Conservation (phyloP, 2,888 invertebrate genomes). For the Scaptomyza tumidula region DNA sequence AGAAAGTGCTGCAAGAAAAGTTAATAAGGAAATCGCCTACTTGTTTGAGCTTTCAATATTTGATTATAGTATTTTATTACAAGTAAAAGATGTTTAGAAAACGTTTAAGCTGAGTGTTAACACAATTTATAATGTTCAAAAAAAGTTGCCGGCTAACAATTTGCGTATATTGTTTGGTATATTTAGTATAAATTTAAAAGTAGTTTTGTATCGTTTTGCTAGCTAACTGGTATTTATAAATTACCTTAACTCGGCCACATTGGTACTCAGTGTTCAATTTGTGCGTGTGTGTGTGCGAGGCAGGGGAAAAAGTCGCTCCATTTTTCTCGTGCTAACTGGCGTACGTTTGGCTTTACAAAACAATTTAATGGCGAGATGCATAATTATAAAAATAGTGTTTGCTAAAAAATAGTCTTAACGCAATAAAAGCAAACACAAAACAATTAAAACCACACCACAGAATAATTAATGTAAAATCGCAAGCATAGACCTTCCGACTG, state of each 20-base stretch:
- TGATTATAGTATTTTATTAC: not conserved
- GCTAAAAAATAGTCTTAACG: conserved; percentile 30
- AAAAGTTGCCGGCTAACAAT: conserved; percentile 58
- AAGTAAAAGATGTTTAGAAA: not conserved
- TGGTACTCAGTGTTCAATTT: conserved; percentile 41
- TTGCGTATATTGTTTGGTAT: conserved; percentile 14
- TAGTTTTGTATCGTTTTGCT: not conserved
- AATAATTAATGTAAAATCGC: conserved; percentile 40
- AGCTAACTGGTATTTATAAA: conserved; percentile 20
- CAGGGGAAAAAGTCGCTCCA: conserved; percentile 75
- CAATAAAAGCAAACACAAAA: conserved; percentile 12
- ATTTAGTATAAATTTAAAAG: conserved; percentile 19
- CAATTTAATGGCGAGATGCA: conserved; percentile 44
- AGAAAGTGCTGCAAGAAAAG: not conserved
- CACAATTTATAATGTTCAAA: conserved; percentile 24
- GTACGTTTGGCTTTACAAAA: conserved; percentile 59
- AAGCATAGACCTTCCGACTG: conserved; percentile 46
- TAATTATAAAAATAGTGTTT: conserved; percentile 36
- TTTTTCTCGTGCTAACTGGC: conserved; percentile 76
- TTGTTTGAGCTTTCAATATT: not conserved
- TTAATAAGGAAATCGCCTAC: not conserved
- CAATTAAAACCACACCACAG: conserved; percentile 12
- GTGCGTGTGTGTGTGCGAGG: conserved; percentile 72
- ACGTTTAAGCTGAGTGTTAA: not conserved
- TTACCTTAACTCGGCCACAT: conserved; percentile 37